A percentile compares a stretch with the other conserved stretches of the same genome.
Evolutionary conservation across 2,888 invertebrate species (phyloP).

Genomic region (Tetranychus truncatus): DNA sequence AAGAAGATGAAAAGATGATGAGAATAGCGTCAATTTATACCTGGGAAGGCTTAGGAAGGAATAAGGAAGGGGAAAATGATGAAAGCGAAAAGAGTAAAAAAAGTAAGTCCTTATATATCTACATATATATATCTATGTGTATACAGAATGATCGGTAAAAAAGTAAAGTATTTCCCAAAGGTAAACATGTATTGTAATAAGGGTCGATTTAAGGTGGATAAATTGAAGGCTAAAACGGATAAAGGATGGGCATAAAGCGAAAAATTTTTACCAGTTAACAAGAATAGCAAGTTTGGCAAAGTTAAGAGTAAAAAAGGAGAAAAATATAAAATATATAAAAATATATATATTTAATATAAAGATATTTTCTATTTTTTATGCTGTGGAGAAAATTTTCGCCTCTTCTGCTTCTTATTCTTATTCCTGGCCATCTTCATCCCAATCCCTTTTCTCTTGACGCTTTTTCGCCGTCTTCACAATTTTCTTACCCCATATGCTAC

Average conservation of each 20-base stretch:
- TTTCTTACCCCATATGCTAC: background rate
- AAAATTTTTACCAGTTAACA: background rate
- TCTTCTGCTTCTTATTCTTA: background rate
- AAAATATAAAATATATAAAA: background rate
- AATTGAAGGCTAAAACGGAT: constrained; percentile 1
- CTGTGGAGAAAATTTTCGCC: background rate
- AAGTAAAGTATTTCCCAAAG: background rate
- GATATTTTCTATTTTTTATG: too few species aligned
- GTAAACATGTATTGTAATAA: background rate
- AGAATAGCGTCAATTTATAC: background rate
- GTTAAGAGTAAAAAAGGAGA: background rate
- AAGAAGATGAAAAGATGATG: background rate
- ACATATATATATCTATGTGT: too few species aligned
- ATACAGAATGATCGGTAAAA: background rate
- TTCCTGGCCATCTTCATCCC: background rate
- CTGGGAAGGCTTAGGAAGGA: background rate
- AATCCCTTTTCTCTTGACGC: too few species aligned
- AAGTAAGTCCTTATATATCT: background rate
- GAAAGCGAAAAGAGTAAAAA: background rate
- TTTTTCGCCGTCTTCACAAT: background rate
- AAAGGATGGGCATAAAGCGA: background rate
- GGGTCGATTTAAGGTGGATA: constrained; percentile 1
- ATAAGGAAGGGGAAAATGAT: background rate
- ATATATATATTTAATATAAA: too few species aligned
- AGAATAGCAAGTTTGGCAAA: background rate